Base-by-base conservation (phyloP, 2,797 vertebrate species). In the Microctenopoma steveboyesi region DNA sequence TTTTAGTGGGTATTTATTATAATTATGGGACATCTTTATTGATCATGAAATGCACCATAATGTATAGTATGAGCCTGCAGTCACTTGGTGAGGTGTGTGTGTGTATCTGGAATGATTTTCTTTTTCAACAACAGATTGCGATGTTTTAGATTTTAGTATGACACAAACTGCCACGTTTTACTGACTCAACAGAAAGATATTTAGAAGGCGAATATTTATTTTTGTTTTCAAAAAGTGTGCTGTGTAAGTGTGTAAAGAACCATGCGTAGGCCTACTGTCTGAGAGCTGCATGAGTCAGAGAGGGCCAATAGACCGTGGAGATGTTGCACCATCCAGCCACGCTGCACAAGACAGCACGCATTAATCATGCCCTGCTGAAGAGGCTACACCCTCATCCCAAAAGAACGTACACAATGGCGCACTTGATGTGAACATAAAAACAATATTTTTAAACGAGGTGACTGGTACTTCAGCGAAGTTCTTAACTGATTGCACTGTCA, bases 231-330 rank as follows among this genome's bases (percentile, higher is more conserved):
- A 27, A 35, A n/a, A 1, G 11, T 42, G 13, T 46, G 28, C 56
- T 55, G 59, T 57, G 15, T 12, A 5, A 14, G 11, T 58, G 22
- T 62, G n/a, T 52, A 16, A 53, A 53, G 7, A 35, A 11, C 48
- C 46, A 10, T 58, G 55, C 27, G 0, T 18, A 54, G 63, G 39
- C 57, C 47, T 56, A 9, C 49, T 54, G 51, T 66, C 45, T 67
- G 37, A 78, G 68, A 55, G 61, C 81, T 90, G 70, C 86, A 90
- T 88, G 89, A 91, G 79, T 92, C 90, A 93, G 83, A 90, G 83
- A 83, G 16, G 76, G 60, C 88, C 85, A 91, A 90, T 85, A 84
- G 90, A 91, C 87, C 83, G n/a, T 89, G 78, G 69, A 84, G 82
- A 72, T 76, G 87, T 91, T 91, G 74, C 86, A 81, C 85, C 84